Conservation (phyloP, 2,888 invertebrate genomes). For the Phyto melanocephala region DNA sequence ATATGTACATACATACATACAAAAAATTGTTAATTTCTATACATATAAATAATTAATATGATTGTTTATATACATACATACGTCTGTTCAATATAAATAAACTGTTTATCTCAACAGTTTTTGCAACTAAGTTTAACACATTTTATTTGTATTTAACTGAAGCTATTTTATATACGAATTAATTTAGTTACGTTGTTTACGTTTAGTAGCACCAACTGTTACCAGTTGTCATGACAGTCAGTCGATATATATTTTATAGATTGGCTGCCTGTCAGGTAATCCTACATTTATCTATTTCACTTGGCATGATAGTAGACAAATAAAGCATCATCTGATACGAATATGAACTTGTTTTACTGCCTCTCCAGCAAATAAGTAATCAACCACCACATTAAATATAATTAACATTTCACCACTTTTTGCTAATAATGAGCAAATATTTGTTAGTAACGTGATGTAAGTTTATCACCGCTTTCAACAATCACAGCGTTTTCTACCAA, state of each 20-base stretch:
- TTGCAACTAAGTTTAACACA: constrained; percentile 5
- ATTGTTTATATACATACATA: background rate
- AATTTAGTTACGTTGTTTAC: constrained; percentile 28
- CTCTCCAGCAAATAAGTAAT: constrained; percentile 16
- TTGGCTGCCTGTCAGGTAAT: background rate
- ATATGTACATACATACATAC: too few species aligned
- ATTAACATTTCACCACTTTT: constrained; percentile 55
- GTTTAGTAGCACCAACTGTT: background rate
- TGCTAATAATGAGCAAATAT: constrained; percentile 60
- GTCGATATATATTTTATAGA: background rate
- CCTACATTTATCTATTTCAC: background rate
- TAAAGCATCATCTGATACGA: background rate
- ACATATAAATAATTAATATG: too few species aligned
- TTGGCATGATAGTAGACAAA: background rate
- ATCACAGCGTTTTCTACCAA: constrained; percentile 21
- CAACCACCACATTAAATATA: constrained; percentile 51
- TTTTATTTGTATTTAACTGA: background rate
- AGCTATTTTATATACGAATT: background rate
- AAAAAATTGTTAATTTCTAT: too few species aligned
- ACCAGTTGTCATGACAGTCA: constrained; percentile 14
- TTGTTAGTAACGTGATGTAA: constrained; percentile 51
- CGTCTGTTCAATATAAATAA: too few species aligned
- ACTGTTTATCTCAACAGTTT: constrained; percentile 17
- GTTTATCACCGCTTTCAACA: background rate
- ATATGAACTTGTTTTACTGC: background rate